A percentile compares a stretch with the other conserved stretches of the same genome.
Conservation (phyloP, 2,888 invertebrate genomes). For the Archips xylosteana region DNA sequence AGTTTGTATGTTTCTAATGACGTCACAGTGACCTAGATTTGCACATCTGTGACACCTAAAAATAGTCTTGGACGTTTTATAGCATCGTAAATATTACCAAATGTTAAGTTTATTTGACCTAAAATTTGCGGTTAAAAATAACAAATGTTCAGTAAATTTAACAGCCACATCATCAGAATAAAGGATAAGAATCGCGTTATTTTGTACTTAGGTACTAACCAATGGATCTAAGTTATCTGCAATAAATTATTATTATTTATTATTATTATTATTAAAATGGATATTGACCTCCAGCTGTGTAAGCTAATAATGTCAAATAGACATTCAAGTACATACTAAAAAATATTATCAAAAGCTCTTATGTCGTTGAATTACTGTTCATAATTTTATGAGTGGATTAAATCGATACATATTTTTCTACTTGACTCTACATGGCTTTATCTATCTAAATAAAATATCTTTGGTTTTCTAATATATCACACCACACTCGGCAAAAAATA, state of each 20-base stretch:
- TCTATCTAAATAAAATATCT: too few species aligned
- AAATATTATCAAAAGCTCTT: too few species aligned
- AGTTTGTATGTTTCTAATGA: background rate
- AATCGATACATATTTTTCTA: too few species aligned
- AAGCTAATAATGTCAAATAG: too few species aligned
- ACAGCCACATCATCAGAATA: background rate
- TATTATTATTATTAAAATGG: background rate
- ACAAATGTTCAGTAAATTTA: conserved; percentile 29
- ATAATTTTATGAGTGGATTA: too few species aligned
- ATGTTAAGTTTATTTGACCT: conserved; percentile 32
- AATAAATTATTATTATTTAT: too few species aligned
- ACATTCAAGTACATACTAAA: too few species aligned
- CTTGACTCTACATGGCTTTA: too few species aligned
- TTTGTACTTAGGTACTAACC: background rate
- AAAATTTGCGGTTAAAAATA: conserved; percentile 11
- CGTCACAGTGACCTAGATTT: conserved; percentile 15
- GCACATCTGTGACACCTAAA: conserved; percentile 30
- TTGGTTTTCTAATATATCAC: background rate
- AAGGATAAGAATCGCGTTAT: background rate
- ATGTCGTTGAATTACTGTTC: too few species aligned
- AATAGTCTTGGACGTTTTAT: conserved; percentile 24
- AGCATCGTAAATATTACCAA: conserved; percentile 25
- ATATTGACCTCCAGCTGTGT: too few species aligned
- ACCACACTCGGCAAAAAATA: background rate
- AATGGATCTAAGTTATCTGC: too few species aligned